Percentiles rank a stretch among this genome's conserved stretches.
phyloP scores from a whole-genome alignment of 2,797 vertebrate species.

The Glossophaga mutica region DNA sequence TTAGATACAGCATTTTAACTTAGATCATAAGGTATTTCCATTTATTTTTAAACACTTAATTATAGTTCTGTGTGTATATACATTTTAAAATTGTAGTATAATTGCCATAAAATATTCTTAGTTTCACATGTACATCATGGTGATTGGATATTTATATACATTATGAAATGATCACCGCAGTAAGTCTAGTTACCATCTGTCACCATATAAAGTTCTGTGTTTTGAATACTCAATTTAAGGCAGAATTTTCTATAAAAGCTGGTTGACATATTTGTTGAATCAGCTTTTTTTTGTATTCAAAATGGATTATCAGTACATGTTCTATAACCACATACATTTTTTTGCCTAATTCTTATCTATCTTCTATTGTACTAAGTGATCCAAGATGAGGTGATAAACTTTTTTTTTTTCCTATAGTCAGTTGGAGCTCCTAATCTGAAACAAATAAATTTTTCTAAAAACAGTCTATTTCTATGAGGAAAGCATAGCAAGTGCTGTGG shows the following conservation, averaged over 20 bases:
- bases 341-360: not conserved
- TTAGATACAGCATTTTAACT: not conserved
- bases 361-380: not conserved
- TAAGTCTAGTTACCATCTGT: not conserved
- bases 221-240: not conserved
- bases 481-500: not conserved
- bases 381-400: not conserved
- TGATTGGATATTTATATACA: not conserved
- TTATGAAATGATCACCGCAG: not conserved
- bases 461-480: not conserved
- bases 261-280: not conserved
- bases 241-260: not conserved
- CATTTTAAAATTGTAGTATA: not conserved
- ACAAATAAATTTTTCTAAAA: conserved; percentile 12
- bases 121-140: not conserved
- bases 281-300: not conserved
- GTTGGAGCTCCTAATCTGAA: not conserved
- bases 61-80: not conserved
- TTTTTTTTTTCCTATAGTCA: not conserved
- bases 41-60: conserved; percentile 1
- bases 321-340: not conserved
- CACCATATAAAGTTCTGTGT: not conserved
- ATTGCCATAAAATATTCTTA: not conserved
- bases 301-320: not conserved
- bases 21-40: not conserved